These are phyloP conservation scores for Apocrypta bakeri DNA, from an alignment of 1,140 invertebrate genomes.

Conservation along the genomic window DNA sequence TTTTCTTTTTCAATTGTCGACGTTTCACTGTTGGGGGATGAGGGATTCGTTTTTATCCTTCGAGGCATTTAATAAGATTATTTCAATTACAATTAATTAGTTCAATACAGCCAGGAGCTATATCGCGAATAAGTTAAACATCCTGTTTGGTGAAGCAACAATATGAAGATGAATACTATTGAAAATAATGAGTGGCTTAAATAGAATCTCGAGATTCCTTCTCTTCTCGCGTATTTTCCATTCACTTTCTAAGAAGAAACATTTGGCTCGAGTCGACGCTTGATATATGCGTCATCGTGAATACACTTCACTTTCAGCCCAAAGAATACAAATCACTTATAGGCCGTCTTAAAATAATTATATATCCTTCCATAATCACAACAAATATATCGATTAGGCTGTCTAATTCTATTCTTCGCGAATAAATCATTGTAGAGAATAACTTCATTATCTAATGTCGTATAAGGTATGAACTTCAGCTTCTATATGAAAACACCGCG, in stretches of 20 bases:
- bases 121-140: too few relatives aligned
- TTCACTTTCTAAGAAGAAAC: slow-evolving; percentile 9
- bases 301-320: slow-evolving; percentile 13
- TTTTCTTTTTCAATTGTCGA: not conserved
- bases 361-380: not conserved
- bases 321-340: not conserved
- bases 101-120: not conserved
- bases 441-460: not conserved
- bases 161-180: not conserved
- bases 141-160: too few relatives aligned
- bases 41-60: not conserved
- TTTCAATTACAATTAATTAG: not conserved
- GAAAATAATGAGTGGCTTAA: not conserved
- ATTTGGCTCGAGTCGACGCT: slow-evolving; percentile 9
- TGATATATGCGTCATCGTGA: slow-evolving; percentile 8
- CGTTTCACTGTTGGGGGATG: not conserved
- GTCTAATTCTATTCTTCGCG: not conserved
- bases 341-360: not conserved
- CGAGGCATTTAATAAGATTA: too few relatives aligned
- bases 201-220: not conserved
- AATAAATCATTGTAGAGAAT: not conserved
- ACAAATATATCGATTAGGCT: not conserved
- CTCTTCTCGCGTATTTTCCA: slow-evolving; percentile 14
- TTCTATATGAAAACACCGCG: too few relatives aligned
- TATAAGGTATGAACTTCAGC: too few relatives aligned